phyloP scores from a whole-genome alignment of 2,113 vertebrate species.

The Saguinus imperator region DNA sequence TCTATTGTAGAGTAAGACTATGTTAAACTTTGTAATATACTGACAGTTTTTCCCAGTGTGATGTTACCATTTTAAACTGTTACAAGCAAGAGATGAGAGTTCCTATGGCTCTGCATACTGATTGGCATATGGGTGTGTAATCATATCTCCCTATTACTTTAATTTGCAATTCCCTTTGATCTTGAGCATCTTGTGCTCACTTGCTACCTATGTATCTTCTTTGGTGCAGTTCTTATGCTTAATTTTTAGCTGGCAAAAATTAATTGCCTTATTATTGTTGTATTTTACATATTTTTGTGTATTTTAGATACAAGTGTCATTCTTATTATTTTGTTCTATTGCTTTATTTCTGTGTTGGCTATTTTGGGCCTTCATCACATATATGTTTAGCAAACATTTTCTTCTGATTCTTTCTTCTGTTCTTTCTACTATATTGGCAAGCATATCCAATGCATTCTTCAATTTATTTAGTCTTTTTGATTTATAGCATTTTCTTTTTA shows the following conservation, averaged over 20 bases:
- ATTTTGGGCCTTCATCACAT: background rate
- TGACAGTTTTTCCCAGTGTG: background rate
- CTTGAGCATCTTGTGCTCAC: background rate
- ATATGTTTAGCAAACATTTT: background rate
- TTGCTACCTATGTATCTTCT: background rate
- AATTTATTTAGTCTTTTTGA: background rate
- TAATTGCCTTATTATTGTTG: background rate
- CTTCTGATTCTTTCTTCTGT: background rate
- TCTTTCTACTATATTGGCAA: background rate
- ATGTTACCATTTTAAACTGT: background rate
- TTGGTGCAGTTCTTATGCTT: background rate
- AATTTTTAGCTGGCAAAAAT: background rate
- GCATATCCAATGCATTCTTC: background rate
- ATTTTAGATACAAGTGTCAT: background rate
- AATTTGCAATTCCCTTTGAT: background rate
- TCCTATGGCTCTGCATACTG: background rate
- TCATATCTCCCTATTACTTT: background rate
- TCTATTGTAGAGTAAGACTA: background rate
- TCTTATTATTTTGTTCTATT: too few relatives aligned
- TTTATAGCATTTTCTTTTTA: background rate
- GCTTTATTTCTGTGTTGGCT: too few relatives aligned
- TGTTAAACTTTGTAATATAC: background rate
- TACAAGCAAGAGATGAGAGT: background rate
- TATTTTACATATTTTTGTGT: background rate
- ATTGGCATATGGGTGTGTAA: background rate